Percentiles rank a stretch among this genome's conserved stretches.
These are phyloP conservation scores for Nerophis lumbriciformis DNA, from an alignment of 2,113 vertebrate genomes.

Conservation along the genomic window DNA sequence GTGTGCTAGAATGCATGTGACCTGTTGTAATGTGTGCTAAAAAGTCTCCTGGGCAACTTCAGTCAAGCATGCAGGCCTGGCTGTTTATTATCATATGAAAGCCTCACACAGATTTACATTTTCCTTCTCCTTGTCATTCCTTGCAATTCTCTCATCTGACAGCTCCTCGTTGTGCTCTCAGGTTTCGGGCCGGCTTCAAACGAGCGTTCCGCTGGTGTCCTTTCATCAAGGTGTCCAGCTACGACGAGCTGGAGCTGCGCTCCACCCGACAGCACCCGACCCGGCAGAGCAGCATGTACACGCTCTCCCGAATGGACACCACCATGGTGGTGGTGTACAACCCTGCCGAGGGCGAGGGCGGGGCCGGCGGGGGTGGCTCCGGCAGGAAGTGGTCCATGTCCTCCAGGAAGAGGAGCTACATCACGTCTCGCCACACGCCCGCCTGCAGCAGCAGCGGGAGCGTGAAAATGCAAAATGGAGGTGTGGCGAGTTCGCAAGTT, in stretches of 20 bases:
- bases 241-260: constrained; percentile 85
- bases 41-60: too few relatives aligned
- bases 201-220: constrained; percentile 91
- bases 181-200: constrained; percentile 96
- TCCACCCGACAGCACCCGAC: constrained; percentile 79
- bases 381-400: constrained; percentile 43
- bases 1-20: too few relatives aligned
- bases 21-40: too few relatives aligned
- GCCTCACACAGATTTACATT: neutral
- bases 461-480: constrained; percentile 63
- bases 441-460: constrained; percentile 55
- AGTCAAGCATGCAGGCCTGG: neutral
- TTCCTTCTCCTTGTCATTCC: constrained; percentile 6
- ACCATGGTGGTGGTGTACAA: constrained; percentile 77
- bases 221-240: constrained; percentile 86
- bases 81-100: neutral
- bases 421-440: constrained; percentile 55
- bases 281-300: constrained; percentile 87
- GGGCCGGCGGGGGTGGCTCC: constrained; percentile 52
- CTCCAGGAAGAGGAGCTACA: constrained; percentile 65
- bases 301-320: constrained; percentile 88
- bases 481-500: constrained; percentile 60
- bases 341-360: constrained; percentile 56
- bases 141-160: neutral
- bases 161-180: constrained; percentile 36